Evolutionary conservation across 2,113 vertebrate genomes (phyloP).

Genomic region (Phocoena sinus): DNA sequence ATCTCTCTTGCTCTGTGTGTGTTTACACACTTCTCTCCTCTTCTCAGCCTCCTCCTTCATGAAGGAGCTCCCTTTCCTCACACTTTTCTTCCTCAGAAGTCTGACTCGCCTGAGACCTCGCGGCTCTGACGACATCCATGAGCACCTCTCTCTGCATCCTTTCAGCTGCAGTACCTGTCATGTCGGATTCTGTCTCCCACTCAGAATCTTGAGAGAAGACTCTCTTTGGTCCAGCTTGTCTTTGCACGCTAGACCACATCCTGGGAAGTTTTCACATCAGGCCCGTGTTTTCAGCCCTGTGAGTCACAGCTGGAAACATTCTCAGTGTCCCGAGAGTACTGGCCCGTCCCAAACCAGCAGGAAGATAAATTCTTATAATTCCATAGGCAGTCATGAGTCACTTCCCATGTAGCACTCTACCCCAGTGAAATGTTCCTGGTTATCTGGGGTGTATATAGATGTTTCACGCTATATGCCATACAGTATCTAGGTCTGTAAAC

Average conservation of each 20-base stretch:
- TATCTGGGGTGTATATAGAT: not conserved
- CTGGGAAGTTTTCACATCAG: not conserved
- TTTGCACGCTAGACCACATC: not conserved
- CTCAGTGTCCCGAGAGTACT: not conserved
- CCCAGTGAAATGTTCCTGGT: not conserved
- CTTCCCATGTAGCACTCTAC: not conserved
- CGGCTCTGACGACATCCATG: not conserved
- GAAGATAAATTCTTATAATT: not conserved
- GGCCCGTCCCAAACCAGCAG: not conserved
- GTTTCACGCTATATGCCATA: too few species aligned
- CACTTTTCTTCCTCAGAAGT: not conserved
- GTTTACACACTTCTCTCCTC: not conserved
- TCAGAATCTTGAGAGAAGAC: not conserved
- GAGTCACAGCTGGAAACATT: not conserved
- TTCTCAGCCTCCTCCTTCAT: not conserved
- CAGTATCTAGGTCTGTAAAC: not conserved
- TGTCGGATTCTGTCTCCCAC: not conserved
- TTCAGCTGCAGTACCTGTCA: not conserved
- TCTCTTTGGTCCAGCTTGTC: not conserved
- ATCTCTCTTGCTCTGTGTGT: not conserved
- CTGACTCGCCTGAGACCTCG: not conserved
- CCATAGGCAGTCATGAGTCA: not conserved
- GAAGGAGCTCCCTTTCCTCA: not conserved
- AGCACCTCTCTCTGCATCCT: not conserved
- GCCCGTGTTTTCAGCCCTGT: not conserved